These are phyloP conservation scores for Amia ocellicauda DNA, from an alignment of 2,113 vertebrate genomes.

Conservation along the genomic window DNA sequence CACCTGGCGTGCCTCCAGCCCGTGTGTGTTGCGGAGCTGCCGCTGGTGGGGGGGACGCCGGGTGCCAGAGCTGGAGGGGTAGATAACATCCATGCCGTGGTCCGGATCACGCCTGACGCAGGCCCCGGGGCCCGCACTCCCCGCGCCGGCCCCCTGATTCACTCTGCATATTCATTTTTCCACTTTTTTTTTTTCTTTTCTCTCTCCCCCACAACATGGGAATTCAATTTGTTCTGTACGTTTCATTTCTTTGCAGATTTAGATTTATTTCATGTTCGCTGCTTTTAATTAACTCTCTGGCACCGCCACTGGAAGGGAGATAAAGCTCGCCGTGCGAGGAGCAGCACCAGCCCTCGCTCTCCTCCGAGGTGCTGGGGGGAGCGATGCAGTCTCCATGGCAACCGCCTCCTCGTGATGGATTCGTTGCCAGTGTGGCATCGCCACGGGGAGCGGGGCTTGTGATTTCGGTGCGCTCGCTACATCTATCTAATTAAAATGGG, in stretches of 20 bases:
- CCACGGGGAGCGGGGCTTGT: constrained; percentile 80
- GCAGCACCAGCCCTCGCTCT: constrained; percentile 86
- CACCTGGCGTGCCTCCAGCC: too few relatives aligned
- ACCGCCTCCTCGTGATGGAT: constrained; percentile 90
- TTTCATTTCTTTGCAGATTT: constrained; percentile 90
- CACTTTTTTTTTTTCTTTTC: constrained; percentile 28
- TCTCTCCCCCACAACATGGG: constrained; percentile 64
- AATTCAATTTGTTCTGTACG: constrained; percentile 90
- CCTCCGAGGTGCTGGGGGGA: constrained; percentile 86
- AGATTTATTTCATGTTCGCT: constrained; percentile 90
- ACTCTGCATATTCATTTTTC: constrained; percentile 37
- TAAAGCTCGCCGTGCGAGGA: constrained; percentile 82
- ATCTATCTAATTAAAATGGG: constrained; percentile 97
- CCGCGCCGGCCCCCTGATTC: constrained; percentile 14
- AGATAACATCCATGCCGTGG: not conserved
- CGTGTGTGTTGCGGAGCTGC: too few relatives aligned
- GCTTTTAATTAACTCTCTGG: constrained; percentile 96
- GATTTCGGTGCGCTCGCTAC: constrained; percentile 80
- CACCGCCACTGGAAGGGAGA: constrained; percentile 77
- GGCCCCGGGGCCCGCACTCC: constrained; percentile 32
- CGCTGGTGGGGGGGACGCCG: too few relatives aligned
- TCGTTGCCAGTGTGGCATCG: constrained; percentile 89
- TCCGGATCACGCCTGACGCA: not conserved
- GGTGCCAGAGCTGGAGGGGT: not conserved
- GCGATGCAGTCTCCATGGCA: constrained; percentile 85